Conservation (phyloP, 2,888 invertebrate genomes). For the Drosophila mercatorum region DNA sequence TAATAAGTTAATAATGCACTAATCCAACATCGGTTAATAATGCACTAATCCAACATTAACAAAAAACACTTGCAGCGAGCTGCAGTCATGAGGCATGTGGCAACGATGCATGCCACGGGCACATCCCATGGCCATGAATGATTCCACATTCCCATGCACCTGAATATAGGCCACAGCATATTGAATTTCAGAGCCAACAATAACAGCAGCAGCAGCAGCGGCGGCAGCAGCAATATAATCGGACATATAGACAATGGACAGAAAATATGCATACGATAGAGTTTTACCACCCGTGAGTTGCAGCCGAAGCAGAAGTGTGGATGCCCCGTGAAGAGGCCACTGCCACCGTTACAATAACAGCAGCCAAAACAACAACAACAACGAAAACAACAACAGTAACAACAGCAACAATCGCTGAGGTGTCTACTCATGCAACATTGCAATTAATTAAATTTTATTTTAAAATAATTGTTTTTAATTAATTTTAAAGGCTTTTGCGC, state of each 20-base stretch:
- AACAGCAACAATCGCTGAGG: slow-evolving; percentile 33
- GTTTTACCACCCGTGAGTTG: slow-evolving; percentile 55
- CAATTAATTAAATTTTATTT: slow-evolving; percentile 78
- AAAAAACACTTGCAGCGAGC: slow-evolving; percentile 26
- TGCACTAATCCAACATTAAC: slow-evolving; percentile 30
- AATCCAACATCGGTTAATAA: slow-evolving; percentile 23
- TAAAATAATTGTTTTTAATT: slow-evolving; percentile 78
- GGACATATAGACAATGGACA: slow-evolving; percentile 32
- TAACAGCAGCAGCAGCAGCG: slow-evolving; percentile 16
- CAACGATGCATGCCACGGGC: slow-evolving; percentile 38
- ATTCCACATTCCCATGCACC: slow-evolving; percentile 38
- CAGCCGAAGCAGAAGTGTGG: slow-evolving; percentile 63
- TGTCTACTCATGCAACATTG: slow-evolving; percentile 75
- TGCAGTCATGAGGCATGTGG: slow-evolving; percentile 28
- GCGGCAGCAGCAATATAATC: slow-evolving; percentile 21
- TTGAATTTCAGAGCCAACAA: slow-evolving; percentile 41
- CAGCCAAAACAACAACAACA: slow-evolving; percentile 22
- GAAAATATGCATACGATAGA: slow-evolving; percentile 54
- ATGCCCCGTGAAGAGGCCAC: slow-evolving; percentile 70
- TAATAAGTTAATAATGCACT: slow-evolving; percentile 39
- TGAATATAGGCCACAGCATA: slow-evolving; percentile 51
- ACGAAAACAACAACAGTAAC: slow-evolving; percentile 7
- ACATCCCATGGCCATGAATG: slow-evolving; percentile 16
- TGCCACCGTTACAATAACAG: slow-evolving; percentile 72
- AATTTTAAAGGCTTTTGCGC: slow-evolving; percentile 70